phyloP scores from a whole-genome alignment of 2,113 vertebrate genomes.

The Clinocottus analis region DNA sequence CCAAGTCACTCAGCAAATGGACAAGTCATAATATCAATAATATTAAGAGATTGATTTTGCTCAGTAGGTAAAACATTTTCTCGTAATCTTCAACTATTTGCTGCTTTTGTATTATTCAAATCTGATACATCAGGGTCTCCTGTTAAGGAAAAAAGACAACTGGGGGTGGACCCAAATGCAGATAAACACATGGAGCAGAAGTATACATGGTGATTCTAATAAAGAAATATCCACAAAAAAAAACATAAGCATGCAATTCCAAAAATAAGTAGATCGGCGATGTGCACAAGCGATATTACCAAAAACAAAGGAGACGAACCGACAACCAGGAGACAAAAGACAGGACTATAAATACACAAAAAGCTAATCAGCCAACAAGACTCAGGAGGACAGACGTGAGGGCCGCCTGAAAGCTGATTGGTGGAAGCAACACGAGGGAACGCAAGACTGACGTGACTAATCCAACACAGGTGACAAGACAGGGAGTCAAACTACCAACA shows the following conservation, averaged over 20 bases:
- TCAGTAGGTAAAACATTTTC: neutral
- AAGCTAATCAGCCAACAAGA: neutral
- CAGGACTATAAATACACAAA: neutral
- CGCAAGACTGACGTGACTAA: neutral
- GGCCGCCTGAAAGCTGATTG: neutral
- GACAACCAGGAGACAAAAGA: neutral
- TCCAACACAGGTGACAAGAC: neutral
- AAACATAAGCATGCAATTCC: neutral
- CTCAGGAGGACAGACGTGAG: neutral
- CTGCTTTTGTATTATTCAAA: neutral
- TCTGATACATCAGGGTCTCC: too few relatives aligned
- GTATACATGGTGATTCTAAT: too few relatives aligned
- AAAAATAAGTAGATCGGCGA: neutral
- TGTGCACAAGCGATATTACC: neutral
- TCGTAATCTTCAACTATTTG: neutral
- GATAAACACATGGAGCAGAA: too few relatives aligned
- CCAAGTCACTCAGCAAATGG: neutral
- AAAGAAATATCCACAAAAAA: neutral
- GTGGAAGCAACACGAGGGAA: neutral
- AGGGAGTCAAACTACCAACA: neutral
- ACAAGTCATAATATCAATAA: slow-evolving; percentile 10
- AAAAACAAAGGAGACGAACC: neutral
- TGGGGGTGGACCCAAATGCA: too few relatives aligned
- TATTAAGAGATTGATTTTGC: neutral
- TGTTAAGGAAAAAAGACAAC: too few relatives aligned